These are phyloP conservation scores for Antheraea pernyi DNA, from an alignment of 1,140 invertebrate genomes.

Conservation along the genomic window DNA sequence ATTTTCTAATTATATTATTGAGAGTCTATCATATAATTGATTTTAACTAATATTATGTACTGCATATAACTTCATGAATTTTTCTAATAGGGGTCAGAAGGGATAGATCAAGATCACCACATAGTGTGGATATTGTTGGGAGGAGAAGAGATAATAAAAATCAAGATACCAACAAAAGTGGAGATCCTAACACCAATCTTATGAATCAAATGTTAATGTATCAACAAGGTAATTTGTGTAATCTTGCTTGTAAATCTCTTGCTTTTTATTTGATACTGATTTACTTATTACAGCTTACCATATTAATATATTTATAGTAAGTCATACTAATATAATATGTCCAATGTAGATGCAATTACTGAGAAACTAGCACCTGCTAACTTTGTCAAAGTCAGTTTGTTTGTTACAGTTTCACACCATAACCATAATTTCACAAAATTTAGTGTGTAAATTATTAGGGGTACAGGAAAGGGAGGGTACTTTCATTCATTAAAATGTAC, in stretches of 20 bases:
- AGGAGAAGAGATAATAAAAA: conserved; percentile 45
- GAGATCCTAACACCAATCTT: conserved; percentile 32
- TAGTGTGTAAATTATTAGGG: too few relatives aligned
- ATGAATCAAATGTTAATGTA: conserved; percentile 70
- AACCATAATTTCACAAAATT: too few relatives aligned
- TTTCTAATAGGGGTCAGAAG: conserved; percentile 41
- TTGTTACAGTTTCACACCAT: too few relatives aligned
- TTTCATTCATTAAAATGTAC: too few relatives aligned
- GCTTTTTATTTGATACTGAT: neutral
- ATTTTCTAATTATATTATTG: neutral
- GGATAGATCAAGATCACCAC: conserved; percentile 61
- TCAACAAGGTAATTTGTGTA: conserved; percentile 46
- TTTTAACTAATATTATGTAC: conserved; percentile 12
- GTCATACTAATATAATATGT: too few relatives aligned
- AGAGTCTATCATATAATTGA: neutral
- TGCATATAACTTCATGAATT: neutral
- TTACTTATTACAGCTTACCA: neutral
- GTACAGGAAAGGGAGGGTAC: too few relatives aligned
- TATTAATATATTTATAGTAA: neutral
- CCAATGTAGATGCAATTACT: too few relatives aligned
- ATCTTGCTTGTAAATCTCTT: too few relatives aligned
- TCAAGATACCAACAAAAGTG: conserved; percentile 38
- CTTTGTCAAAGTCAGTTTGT: too few relatives aligned
- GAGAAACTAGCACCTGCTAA: too few relatives aligned
- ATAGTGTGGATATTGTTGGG: conserved; percentile 36